Evolutionary conservation across 2,113 vertebrate species (phyloP).

Genomic region (Gavia stellata): DNA sequence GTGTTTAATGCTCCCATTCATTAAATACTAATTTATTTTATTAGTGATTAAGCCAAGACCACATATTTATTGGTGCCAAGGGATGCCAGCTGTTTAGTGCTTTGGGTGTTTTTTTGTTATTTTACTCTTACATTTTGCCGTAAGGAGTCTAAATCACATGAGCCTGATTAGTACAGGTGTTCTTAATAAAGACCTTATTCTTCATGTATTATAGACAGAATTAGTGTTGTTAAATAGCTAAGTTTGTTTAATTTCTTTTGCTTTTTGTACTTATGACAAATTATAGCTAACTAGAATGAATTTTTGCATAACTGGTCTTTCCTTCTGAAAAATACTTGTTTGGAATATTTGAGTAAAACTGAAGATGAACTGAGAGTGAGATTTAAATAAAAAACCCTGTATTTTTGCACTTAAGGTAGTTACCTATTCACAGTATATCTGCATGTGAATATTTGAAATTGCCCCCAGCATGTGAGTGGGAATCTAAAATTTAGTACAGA

Average conservation of each 20-base stretch:
- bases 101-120: neutral
- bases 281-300: neutral
- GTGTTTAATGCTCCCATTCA: neutral
- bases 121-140: neutral
- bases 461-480: neutral
- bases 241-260: neutral
- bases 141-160: neutral
- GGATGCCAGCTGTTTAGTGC: neutral
- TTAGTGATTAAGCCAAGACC: constrained; percentile 20
- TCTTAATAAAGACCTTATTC: neutral
- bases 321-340: neutral
- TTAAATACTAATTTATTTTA: constrained; percentile 4
- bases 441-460: neutral
- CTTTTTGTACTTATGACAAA: neutral
- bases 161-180: neutral
- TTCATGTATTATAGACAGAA: neutral
- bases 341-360: neutral
- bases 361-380: neutral
- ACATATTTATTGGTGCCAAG: neutral
- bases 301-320: neutral
- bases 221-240: neutral
- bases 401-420: neutral
- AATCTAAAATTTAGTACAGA: neutral
- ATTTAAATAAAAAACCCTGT: neutral
- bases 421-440: neutral